phyloP scores from a whole-genome alignment of 2,888 invertebrate species.

The Oconnorella tubifera region DNA sequence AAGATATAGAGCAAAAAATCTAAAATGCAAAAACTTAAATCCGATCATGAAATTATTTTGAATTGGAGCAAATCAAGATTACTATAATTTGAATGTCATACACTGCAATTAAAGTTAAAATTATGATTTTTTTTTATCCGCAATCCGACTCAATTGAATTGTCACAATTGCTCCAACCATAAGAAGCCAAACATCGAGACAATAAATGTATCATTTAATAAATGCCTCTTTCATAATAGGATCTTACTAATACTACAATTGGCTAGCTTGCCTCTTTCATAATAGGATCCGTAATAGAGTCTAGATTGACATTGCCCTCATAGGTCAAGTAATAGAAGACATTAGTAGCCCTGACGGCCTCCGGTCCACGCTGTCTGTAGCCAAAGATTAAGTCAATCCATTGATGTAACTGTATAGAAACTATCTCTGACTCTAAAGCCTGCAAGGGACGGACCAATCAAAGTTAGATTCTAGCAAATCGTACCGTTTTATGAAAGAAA shows the following conservation, averaged over 20 bases:
- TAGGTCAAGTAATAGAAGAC: slow-evolving; percentile 99
- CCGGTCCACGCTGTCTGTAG: slow-evolving; percentile 97
- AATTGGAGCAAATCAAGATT: not conserved
- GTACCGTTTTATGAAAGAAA: slow-evolving; percentile 12
- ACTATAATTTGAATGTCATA: no score
- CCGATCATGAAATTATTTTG: not conserved
- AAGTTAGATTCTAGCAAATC: no score
- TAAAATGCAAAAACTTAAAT: not conserved
- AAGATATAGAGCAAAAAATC: slow-evolving; percentile 52
- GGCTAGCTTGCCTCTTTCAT: slow-evolving; percentile 79
- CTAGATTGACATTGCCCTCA: slow-evolving; percentile 92
- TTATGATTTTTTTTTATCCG: no score
- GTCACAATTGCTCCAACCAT: no score
- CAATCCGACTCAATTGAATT: no score
- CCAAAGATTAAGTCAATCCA: slow-evolving; percentile 99
- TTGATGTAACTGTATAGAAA: slow-evolving; percentile 98
- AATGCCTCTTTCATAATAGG: no score
- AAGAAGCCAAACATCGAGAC: no score
- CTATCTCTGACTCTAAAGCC: slow-evolving; percentile 97
- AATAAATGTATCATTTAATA: no score
- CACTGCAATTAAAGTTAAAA: no score
- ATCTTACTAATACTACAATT: no score
- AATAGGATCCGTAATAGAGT: slow-evolving; percentile 80
- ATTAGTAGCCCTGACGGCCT: slow-evolving; percentile 94
- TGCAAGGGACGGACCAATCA: slow-evolving; percentile 50